Percentiles rank a stretch among this genome's conserved stretches.
These are phyloP conservation scores for Agrilus biguttatus DNA, from an alignment of 2,888 invertebrate species.

Conservation along the genomic window DNA sequence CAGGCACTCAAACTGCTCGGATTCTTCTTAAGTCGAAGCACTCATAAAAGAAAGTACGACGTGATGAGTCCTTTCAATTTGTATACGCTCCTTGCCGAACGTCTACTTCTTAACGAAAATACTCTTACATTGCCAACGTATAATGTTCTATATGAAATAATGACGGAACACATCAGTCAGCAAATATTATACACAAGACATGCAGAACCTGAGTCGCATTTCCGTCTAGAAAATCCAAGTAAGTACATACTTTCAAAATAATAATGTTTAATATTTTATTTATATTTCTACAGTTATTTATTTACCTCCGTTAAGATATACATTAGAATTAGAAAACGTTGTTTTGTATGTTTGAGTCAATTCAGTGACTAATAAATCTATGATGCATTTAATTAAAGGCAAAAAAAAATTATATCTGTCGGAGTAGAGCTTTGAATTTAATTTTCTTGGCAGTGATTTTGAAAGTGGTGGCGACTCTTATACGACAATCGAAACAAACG, in stretches of 20 bases:
- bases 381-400: too few species aligned
- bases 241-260: constrained; percentile 28
- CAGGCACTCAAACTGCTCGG: constrained; percentile 94
- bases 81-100: constrained; percentile 89
- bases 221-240: constrained; percentile 94
- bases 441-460: constrained; percentile 66
- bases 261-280: too few species aligned
- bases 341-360: too few species aligned
- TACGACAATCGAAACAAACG: constrained; percentile 90
- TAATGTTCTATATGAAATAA: constrained; percentile 96
- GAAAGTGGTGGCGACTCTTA: constrained; percentile 94
- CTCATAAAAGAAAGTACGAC: constrained; percentile 97
- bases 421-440: not conserved
- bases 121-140: constrained; percentile 88
- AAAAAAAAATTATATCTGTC: too few species aligned
- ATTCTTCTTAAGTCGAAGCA: constrained; percentile 94
- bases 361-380: too few species aligned
- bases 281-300: too few species aligned
- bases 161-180: constrained; percentile 94
- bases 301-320: too few species aligned
- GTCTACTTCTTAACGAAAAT: constrained; percentile 78
- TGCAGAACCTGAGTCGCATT: constrained; percentile 89
- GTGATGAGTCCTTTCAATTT: constrained; percentile 98
- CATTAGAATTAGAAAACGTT: too few species aligned
- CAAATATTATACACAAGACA: constrained; percentile 89